phyloP scores from a whole-genome alignment of 35 echinoderm and acorn worm species.

The Patiria miniata region DNA sequence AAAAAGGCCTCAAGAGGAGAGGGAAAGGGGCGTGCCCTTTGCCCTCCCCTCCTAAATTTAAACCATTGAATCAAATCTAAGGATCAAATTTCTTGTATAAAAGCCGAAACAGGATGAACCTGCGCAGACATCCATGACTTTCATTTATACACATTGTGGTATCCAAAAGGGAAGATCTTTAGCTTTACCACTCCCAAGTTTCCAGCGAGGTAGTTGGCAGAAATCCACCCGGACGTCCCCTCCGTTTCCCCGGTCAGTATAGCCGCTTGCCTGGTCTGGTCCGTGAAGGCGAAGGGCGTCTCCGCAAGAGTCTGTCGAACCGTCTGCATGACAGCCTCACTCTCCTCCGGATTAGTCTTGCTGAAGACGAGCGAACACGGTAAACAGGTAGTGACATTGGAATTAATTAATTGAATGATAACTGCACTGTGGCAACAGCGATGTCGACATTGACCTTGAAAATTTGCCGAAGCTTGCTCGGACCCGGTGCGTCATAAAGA shows the following conservation, averaged over 20 bases:
- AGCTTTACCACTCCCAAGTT: conserved; percentile 49
- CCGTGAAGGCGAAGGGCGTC: conserved; percentile 32
- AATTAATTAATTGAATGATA: neutral
- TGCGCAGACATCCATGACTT: too few relatives aligned
- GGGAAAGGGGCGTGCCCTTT: too few relatives aligned
- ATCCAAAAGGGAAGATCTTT: too few relatives aligned
- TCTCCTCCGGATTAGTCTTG: neutral
- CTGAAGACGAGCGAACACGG: conserved; percentile 16
- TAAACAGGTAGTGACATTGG: neutral
- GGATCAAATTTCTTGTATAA: too few relatives aligned
- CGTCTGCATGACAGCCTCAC: neutral
- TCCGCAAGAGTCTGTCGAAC: neutral
- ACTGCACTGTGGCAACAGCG: too few relatives aligned
- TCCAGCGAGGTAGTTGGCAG: conserved; percentile 41
- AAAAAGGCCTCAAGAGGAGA: too few relatives aligned
- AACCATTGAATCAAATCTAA: too few relatives aligned
- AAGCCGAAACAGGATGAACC: too few relatives aligned
- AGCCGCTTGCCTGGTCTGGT: conserved; percentile 7
- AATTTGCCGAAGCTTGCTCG: neutral
- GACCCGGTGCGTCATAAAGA: too few relatives aligned
- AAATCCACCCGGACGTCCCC: conserved; percentile 42
- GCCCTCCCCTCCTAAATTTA: too few relatives aligned
- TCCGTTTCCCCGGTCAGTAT: conserved; percentile 45
- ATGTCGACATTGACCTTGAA: too few relatives aligned
- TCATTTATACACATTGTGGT: too few relatives aligned